Base-by-base conservation (phyloP, 2,797 vertebrate genomes). In the Acestrorhynchus altus region DNA sequence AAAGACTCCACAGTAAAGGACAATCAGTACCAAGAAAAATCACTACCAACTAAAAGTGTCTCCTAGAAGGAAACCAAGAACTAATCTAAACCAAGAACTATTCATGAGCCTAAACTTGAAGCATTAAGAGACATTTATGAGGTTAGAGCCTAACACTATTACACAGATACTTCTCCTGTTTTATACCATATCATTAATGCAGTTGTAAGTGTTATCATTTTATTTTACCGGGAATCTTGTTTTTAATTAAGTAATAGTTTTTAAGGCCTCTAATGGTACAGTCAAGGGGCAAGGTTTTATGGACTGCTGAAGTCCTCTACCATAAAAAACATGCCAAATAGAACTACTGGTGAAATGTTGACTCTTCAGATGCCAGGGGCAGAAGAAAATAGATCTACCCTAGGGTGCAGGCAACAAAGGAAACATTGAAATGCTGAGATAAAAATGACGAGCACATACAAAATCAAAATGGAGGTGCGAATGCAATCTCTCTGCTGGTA, bases 401-500 rank as follows among this genome's bases (percentile, higher is more conserved):
- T 13, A 18, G 31, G 35, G 31, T 39, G 4, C 16, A 61, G 16
- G 15, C 59, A 63, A 40, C 35, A 40, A 63, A 63, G 31, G 22
- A 40, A 8, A 39, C 35, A 26, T 31, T 28, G 24, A 28, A 59
- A 59, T 24, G 12, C 22, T 59, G 15, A 12, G 12, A 1, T 28
- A 5, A 31, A 59, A 59, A 15, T 59, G 56, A n/a, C 11, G 16
- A 1, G 16, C 16, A 63, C n/a, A n/a, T 10, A 63, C 18, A 63
- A 64, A 42, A 64, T 1, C 61, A 42, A 20, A 11, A 18, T 12
- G 4, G 26, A 26, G 13, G 46, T n/a, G 46, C 15, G n/a, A 49
- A 68, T 49, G 65, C 65, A 67, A 51, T 68, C 46, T 49, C 44
- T n/a, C 13, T 46, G 63, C 40, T 46, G 40, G 40, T 20, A 44